phyloP scores from a whole-genome alignment of 2,113 vertebrate species.

The Aix galericulata region DNA sequence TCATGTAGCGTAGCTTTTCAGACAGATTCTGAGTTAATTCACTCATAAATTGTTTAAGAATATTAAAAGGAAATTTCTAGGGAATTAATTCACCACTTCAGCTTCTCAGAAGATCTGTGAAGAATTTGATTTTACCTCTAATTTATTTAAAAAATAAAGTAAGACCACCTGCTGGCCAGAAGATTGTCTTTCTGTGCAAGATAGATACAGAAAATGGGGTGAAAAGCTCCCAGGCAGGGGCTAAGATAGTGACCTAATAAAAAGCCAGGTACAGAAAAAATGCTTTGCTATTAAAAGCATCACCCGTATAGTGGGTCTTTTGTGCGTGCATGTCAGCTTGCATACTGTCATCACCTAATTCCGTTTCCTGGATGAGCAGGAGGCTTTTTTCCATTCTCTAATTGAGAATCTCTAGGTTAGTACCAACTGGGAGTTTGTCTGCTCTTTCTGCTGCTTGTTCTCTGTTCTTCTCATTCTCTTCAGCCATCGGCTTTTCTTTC shows the following conservation, averaged over 20 bases:
- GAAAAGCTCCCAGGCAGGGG: background rate
- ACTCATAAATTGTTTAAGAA: background rate
- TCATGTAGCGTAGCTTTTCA: background rate
- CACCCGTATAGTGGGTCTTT: background rate
- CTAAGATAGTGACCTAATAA: background rate
- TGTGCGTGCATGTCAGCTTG: background rate
- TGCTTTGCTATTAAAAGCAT: background rate
- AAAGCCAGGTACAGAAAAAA: background rate
- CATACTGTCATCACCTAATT: background rate
- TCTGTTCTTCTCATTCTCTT: background rate
- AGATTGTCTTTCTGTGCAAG: background rate
- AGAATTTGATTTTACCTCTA: background rate
- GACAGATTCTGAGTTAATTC: background rate
- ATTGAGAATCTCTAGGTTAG: background rate
- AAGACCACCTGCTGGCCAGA: background rate
- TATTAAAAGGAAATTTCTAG: background rate
- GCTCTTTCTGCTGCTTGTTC: background rate
- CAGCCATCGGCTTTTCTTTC: background rate
- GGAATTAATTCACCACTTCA: background rate
- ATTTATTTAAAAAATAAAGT: background rate
- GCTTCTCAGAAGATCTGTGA: background rate
- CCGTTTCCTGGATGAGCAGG: background rate
- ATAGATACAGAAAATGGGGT: background rate
- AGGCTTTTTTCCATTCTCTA: background rate
- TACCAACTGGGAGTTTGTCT: background rate